These are phyloP conservation scores for Symphodus melops DNA, from an alignment of 2,113 vertebrate genomes.

Conservation along the genomic window DNA sequence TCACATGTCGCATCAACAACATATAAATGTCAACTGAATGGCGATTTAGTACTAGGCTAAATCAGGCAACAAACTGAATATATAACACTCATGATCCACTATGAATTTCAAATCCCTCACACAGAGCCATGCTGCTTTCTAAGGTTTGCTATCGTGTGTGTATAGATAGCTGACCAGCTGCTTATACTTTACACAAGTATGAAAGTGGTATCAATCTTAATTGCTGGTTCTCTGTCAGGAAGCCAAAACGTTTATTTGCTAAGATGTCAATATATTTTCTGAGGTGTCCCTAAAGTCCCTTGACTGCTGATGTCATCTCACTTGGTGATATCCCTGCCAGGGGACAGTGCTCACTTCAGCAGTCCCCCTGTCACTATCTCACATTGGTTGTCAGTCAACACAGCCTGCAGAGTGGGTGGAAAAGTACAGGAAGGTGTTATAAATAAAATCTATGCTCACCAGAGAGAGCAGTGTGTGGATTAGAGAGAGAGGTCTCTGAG, in stretches of 20 bases:
- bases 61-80: no score
- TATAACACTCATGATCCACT: no score
- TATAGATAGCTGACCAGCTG: no score
- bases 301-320: slow-evolving; percentile 41
- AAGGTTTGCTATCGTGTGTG: no score
- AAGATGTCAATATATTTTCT: not conserved
- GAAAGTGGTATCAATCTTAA: not conserved
- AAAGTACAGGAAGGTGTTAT: slow-evolving; percentile 13
- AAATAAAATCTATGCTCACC: not conserved
- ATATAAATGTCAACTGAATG: no score
- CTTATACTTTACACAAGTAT: not conserved
- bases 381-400: slow-evolving; percentile 8
- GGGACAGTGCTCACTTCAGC: slow-evolving; percentile 26
- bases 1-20: no score
- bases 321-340: slow-evolving; percentile 24
- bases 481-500: slow-evolving; percentile 5
- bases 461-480: not conserved
- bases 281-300: not conserved
- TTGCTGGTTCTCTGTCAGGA: not conserved
- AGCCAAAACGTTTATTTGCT: not conserved
- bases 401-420: slow-evolving; percentile 11
- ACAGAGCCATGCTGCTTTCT: not conserved
- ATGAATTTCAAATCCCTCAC: not conserved
- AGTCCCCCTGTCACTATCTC: slow-evolving; percentile 28
- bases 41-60: no score